phyloP scores from a whole-genome alignment of 2,113 vertebrate genomes.

The Vanacampus margaritifer region DNA sequence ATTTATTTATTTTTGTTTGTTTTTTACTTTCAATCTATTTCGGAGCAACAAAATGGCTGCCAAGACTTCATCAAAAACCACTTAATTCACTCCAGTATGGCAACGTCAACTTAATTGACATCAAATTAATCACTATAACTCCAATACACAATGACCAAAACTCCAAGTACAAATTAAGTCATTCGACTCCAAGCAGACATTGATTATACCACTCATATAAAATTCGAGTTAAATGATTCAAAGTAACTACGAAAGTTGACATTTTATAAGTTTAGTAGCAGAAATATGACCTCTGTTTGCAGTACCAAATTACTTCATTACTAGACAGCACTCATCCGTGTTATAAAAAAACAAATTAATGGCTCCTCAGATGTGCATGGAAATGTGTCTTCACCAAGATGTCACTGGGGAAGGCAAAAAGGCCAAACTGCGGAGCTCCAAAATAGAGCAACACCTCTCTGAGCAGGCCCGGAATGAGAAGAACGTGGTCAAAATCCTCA shows the following conservation, averaged over 20 bases:
- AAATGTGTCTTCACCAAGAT: constrained; percentile 52
- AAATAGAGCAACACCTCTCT: constrained; percentile 62
- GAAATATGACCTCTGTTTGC: not conserved
- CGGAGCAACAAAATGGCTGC: too few species aligned
- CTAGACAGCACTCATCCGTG: not conserved
- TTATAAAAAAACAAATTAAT: not conserved
- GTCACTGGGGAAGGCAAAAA: constrained; percentile 61
- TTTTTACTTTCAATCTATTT: too few species aligned
- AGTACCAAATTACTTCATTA: not conserved
- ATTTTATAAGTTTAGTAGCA: not conserved
- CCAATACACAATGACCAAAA: too few species aligned
- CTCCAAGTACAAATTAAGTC: too few species aligned
- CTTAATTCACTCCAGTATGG: too few species aligned
- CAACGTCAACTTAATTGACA: too few species aligned
- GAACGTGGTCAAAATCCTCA: constrained; percentile 67
- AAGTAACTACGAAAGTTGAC: not conserved
- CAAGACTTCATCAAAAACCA: too few species aligned
- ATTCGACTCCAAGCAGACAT: too few species aligned
- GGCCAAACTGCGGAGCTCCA: constrained; percentile 57
- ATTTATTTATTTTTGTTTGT: not conserved
- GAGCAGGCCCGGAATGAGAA: constrained; percentile 62
- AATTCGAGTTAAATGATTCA: too few species aligned
- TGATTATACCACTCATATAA: too few species aligned
- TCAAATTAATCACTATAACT: too few species aligned
- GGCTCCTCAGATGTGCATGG: constrained; percentile 54